Conservation (phyloP, 2,888 invertebrate species). For the Drosophila greeni region DNA sequence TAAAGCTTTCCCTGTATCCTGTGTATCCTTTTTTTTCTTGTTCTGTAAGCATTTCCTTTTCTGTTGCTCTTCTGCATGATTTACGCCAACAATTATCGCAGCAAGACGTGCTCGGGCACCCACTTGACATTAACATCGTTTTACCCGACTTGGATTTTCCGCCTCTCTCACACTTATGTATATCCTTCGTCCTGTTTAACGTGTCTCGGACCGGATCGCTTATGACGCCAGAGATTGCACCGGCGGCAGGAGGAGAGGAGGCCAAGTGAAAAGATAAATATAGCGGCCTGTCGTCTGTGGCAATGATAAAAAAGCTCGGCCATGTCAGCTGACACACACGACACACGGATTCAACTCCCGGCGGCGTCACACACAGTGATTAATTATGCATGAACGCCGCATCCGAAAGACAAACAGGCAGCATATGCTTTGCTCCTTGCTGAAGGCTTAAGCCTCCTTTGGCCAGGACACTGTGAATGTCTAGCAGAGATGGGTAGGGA, state of each 20-base stretch:
- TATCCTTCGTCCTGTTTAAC: neutral
- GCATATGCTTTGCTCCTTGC: constrained; percentile 35
- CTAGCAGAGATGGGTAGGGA: neutral
- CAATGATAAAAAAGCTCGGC: constrained; percentile 62
- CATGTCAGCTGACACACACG: constrained; percentile 62
- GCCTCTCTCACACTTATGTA: neutral
- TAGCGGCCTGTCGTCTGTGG: constrained; percentile 47
- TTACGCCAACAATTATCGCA: constrained; percentile 68
- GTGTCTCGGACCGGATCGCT: constrained; percentile 21
- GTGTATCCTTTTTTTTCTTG: neutral
- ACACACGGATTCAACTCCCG: constrained; percentile 36
- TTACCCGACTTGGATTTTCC: neutral
- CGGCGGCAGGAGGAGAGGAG: neutral
- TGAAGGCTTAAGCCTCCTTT: constrained; percentile 29
- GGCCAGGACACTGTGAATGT: constrained; percentile 5
- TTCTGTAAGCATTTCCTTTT: constrained; percentile 8
- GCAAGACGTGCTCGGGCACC: constrained; percentile 48
- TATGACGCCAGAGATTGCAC: constrained; percentile 43
- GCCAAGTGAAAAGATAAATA: constrained; percentile 63
- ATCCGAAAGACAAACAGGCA: constrained; percentile 45
- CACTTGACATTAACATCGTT: constrained; percentile 43
- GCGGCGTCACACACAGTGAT: constrained; percentile 60
- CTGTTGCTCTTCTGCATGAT: constrained; percentile 49
- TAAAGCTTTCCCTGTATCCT: neutral
- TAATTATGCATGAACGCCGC: constrained; percentile 63